Evolutionary conservation across 2,797 vertebrate genomes (phyloP).

Genomic region (Heliangelus exortis): DNA sequence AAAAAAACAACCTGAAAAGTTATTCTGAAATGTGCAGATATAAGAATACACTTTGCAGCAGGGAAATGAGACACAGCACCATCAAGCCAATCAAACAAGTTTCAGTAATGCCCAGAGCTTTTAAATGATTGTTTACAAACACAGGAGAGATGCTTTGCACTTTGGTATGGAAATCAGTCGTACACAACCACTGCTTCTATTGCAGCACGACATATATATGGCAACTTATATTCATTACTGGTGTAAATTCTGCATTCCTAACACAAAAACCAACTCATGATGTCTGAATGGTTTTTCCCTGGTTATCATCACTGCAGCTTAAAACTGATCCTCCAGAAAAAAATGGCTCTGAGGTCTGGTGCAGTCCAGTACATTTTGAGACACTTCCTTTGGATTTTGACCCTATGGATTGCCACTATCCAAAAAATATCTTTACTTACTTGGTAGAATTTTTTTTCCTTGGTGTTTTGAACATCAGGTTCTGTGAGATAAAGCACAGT

Average conservation of each 20-base stretch:
- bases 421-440: not conserved
- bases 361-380: not conserved
- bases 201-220: not conserved
- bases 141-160: not conserved
- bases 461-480: constrained; percentile 31
- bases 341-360: not conserved
- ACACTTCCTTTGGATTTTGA: not conserved
- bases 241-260: not conserved
- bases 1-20: not conserved
- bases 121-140: not conserved
- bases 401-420: not conserved
- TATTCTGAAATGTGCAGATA: not conserved
- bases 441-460: constrained; percentile 27
- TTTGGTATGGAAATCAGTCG: not conserved
- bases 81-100: not conserved
- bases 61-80: not conserved
- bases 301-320: not conserved
- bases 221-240: not conserved
- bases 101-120: not conserved
- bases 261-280: not conserved
- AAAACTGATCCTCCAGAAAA: not conserved
- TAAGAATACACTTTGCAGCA: not conserved
- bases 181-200: not conserved
- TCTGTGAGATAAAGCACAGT: constrained; percentile 48
- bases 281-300: not conserved